Evolutionary conservation across 2,888 invertebrate species (phyloP), one percentile per base, ranked within the genome.

Genomic region (Adela reaumurella): DNA sequence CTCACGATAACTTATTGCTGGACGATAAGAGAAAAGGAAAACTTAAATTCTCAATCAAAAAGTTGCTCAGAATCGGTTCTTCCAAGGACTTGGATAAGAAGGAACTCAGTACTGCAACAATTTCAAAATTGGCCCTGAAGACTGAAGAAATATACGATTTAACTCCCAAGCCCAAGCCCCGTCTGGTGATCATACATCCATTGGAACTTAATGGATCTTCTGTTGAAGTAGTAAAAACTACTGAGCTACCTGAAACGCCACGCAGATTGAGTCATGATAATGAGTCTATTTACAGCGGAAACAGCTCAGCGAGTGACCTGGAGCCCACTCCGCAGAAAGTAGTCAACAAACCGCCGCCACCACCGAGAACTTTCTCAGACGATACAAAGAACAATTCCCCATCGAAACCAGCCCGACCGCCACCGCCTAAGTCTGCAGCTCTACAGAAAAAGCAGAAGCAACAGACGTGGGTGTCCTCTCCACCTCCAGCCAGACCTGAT

Each of bases 141-240:
- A 61, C 63, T 46, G 84, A 84, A 53, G 84, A 85, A 52, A 73
- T 82, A 28, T 74, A 70, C 50, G 81, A 83, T 43, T 68, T 80
- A 46, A 80, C 81, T 17, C 83, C 84, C 6, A 82, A 84, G 59
- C 83, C 85, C 5, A 90, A 89, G 60, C 89, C 89, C 2, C 83
- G 90, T 16, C 77, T 92, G 19, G 91, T 93, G 52, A 94, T 94
- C 56, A 92, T 94, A 53, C 94, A 94, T 79, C 94, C 94, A 14
- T 78, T 91, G 57, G 93, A 94, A 61, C 81, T 93, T 51, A 92
- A 92, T 65, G 89, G 90, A 24, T 85, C 88, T 10, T 88, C 83
- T 52, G 90, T 92, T 2, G 90, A 92, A 63, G 91, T 92, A 35
- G 83, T 92, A 53, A 84, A 83, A 63, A 70, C 76, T 2, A 78